A percentile compares a stretch with the other conserved stretches of the same genome.
These are phyloP conservation scores for Nasonia longicornis DNA, from an alignment of 1,140 invertebrate species.

Conservation along the genomic window DNA sequence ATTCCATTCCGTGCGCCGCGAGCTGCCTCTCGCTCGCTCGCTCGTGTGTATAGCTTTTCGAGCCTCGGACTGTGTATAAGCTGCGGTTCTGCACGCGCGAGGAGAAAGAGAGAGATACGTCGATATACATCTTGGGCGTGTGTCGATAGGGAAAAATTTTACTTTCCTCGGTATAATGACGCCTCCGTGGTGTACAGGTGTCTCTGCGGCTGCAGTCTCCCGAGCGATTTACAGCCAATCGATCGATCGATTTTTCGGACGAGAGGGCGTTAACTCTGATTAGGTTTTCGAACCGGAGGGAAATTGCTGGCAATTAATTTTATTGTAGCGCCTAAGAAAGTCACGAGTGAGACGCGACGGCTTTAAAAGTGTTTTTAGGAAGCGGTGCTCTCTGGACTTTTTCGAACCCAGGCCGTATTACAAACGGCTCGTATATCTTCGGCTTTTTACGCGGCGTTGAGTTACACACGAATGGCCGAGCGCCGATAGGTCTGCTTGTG, in stretches of 20 bases:
- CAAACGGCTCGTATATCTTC: not conserved
- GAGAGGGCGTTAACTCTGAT: not conserved
- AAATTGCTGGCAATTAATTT: not conserved
- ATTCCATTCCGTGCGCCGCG: slow-evolving; percentile 55
- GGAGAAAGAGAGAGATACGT: not conserved
- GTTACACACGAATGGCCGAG: not conserved
- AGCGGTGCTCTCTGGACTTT: not conserved
- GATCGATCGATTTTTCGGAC: not conserved
- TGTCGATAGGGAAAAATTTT: slow-evolving; percentile 12
- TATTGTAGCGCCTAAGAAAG: not conserved
- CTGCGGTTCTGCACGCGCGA: not conserved
- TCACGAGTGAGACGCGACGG: not conserved
- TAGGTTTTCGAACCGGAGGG: no score
- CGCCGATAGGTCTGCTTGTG: not conserved
- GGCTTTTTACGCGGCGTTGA: not conserved
- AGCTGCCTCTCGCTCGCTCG: slow-evolving; percentile 22
- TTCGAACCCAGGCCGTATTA: not conserved
- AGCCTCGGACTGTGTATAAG: not conserved
- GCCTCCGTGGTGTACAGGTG: not conserved
- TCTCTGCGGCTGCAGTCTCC: not conserved
- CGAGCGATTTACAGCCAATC: not conserved
- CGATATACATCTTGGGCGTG: not conserved
- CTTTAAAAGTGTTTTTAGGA: not conserved
- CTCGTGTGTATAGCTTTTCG: not conserved
- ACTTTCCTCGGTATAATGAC: slow-evolving; percentile 24